phyloP scores from a whole-genome alignment of 1,140 invertebrate genomes.

The Trypoxylus dichotomus region DNA sequence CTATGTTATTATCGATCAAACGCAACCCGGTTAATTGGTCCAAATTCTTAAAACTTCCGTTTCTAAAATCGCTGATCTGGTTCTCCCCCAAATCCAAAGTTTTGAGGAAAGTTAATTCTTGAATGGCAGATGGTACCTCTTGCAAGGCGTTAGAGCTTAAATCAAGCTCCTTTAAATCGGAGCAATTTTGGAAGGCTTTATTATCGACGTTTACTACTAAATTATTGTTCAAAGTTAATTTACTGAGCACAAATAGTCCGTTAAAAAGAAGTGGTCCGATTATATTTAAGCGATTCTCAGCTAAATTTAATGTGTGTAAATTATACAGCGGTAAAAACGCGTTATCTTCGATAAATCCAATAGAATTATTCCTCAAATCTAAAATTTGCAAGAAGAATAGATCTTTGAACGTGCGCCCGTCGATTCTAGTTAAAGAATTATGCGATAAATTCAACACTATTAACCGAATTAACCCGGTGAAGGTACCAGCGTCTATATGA shows the following conservation, averaged over 20 bases:
- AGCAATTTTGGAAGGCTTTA: constrained; percentile 87
- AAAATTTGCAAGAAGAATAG: constrained; percentile 85
- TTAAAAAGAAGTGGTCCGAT: constrained; percentile 82
- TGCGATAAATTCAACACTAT: constrained; percentile 84
- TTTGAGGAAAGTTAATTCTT: constrained; percentile 79
- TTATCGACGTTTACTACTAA: constrained; percentile 76
- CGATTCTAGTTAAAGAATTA: constrained; percentile 79
- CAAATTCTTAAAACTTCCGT: constrained; percentile 80
- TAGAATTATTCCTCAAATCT: constrained; percentile 83
- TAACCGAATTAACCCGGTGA: constrained; percentile 79
- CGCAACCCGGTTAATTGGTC: constrained; percentile 82
- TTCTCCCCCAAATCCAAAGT: constrained; percentile 87
- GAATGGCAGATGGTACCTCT: constrained; percentile 78
- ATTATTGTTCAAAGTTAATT: constrained; percentile 84
- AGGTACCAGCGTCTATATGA: constrained; percentile 80
- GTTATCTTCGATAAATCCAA: constrained; percentile 83
- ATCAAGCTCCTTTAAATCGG: constrained; percentile 87
- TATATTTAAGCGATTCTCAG: constrained; percentile 79
- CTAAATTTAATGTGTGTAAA: constrained; percentile 81
- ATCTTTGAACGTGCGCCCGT: constrained; percentile 83
- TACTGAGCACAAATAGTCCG: constrained; percentile 79
- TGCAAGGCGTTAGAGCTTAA: constrained; percentile 82
- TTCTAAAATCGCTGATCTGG: constrained; percentile 75
- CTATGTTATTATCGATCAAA: constrained; percentile 83
- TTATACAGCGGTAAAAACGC: constrained; percentile 85